A percentile compares a stretch with the other conserved stretches of the same genome.
Conservation (phyloP, 92 coral and sea anemone genomes). For the Epizoanthus scotinus region DNA sequence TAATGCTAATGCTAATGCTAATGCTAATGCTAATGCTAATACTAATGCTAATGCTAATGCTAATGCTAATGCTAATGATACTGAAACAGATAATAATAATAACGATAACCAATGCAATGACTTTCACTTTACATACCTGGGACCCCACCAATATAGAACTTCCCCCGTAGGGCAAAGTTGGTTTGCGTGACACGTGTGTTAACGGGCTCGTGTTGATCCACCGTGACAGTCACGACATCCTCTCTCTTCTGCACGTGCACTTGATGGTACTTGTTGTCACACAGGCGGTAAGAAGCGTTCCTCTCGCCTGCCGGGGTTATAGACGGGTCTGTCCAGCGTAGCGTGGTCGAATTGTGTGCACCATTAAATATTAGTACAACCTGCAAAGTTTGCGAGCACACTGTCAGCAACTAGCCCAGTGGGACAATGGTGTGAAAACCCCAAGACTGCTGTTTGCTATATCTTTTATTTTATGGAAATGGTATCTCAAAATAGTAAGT, state of each 20-base stretch:
- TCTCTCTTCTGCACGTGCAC: slow-evolving; percentile 55
- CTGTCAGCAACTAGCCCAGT: too few relatives aligned
- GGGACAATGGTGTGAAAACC: too few relatives aligned
- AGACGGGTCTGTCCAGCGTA: slow-evolving; percentile 85
- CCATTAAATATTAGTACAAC: slow-evolving; percentile 63
- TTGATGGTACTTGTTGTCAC: slow-evolving; percentile 85
- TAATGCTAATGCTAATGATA: too few relatives aligned
- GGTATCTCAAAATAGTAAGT: too few relatives aligned
- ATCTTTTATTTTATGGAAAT: too few relatives aligned
- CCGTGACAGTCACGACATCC: slow-evolving; percentile 54
- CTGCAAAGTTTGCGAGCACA: slow-evolving; percentile 42
- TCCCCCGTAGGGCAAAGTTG: slow-evolving; percentile 60
- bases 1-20: too few relatives aligned
- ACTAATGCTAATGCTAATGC: too few relatives aligned
- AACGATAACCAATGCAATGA: too few relatives aligned
- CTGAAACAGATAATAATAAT: too few relatives aligned
- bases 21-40: too few relatives aligned
- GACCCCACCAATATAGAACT: slow-evolving; percentile 90
- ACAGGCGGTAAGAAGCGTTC: slow-evolving; percentile 84
- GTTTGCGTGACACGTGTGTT: slow-evolving; percentile 41
- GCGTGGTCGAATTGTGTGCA: slow-evolving; percentile 50
- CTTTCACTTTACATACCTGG: slow-evolving; percentile 63
- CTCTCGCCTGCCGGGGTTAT: slow-evolving; percentile 58
- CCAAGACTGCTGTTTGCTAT: too few relatives aligned
- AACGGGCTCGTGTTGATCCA: slow-evolving; percentile 58